Evolutionary conservation across 2,888 invertebrate species (phyloP), one percentile per base, ranked within the genome.

Genomic region (Diplazon laetatorius): DNA sequence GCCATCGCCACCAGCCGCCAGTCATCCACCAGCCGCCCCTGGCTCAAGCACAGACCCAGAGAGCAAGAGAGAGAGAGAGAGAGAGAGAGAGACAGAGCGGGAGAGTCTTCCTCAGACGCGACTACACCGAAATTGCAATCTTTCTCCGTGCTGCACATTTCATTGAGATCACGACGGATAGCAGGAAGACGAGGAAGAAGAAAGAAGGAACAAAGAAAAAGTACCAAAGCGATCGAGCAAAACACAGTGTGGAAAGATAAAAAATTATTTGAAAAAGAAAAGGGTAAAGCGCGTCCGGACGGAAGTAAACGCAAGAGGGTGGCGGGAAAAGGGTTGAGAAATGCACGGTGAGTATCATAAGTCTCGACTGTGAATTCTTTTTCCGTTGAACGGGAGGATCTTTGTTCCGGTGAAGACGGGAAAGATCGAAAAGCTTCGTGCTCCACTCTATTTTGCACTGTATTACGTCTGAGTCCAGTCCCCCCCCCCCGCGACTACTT

Each of bases 391-490:
- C n/a, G 37, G 46, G 48, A 22, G 16, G 55, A 55, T 55, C 30
- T 55, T 35, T 55, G 55, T n/a, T 55, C 8, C 9, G 20, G 10
- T 18, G 57, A 20, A 50, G 14, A 52, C 60, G 62, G 65, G 39
- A 66, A 76, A 71, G 44, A 71, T 76, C 71, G 66, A 76, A 66
- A 71, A 60, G 76, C 65, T 76, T 42, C 25, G 60, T 71, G 60
- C 59, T 46, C 62, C 35, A 55, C 57, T 75, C 69, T 46, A 69
- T 63, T 75, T 69, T 63, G 12, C 39, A 25, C 68, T 37, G 44
- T 42, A 30, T 30, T 30, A 65, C 22, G 59, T 22, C 46, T 39
- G 59, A 20, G 52, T 22, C 20, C 35, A 30, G 20, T 20, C 57
- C n/a, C 59, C 44, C 16, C 18, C 25, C 37, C 12, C 39, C 20